Evolutionary conservation across 1,140 invertebrate species (phyloP).

Genomic region (Megalopta genalis): DNA sequence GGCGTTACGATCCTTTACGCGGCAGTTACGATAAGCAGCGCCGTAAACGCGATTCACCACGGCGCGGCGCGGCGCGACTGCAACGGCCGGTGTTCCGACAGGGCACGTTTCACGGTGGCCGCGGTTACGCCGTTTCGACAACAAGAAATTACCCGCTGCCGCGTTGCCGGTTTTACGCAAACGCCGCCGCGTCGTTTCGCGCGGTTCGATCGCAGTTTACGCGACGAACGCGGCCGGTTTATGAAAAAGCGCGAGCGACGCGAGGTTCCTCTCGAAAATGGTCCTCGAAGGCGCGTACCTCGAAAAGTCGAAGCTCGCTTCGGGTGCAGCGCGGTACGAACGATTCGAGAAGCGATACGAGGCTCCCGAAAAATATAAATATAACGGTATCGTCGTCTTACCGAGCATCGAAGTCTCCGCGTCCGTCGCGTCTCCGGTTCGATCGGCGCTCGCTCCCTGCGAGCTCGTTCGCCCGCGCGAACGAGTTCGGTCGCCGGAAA

Average conservation of each 20-base stretch:
- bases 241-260: too few species aligned
- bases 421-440: background rate
- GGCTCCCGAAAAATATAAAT: background rate
- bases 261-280: too few species aligned
- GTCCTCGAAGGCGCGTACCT: too few species aligned
- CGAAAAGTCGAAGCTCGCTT: background rate
- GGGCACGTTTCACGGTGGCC: slow-evolving; percentile 34
- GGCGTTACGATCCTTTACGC: slow-evolving; percentile 38
- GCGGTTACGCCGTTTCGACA: slow-evolving; percentile 23
- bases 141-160: background rate
- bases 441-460: background rate
- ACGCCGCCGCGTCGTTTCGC: background rate
- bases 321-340: background rate
- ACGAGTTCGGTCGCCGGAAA: slow-evolving; percentile 8
- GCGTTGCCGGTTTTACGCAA: slow-evolving; percentile 16
- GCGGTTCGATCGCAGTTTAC: too few species aligned
- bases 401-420: background rate
- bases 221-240: too few species aligned
- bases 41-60: slow-evolving; percentile 55
- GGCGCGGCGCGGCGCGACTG: slow-evolving; percentile 14
- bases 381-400: background rate
- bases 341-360: slow-evolving; percentile 3
- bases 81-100: slow-evolving; percentile 39
- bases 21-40: slow-evolving; percentile 43
- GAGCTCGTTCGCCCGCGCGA: background rate